Evolutionary conservation across 2,797 vertebrate genomes (phyloP).

Genomic region (Holocentrus rufus): DNA sequence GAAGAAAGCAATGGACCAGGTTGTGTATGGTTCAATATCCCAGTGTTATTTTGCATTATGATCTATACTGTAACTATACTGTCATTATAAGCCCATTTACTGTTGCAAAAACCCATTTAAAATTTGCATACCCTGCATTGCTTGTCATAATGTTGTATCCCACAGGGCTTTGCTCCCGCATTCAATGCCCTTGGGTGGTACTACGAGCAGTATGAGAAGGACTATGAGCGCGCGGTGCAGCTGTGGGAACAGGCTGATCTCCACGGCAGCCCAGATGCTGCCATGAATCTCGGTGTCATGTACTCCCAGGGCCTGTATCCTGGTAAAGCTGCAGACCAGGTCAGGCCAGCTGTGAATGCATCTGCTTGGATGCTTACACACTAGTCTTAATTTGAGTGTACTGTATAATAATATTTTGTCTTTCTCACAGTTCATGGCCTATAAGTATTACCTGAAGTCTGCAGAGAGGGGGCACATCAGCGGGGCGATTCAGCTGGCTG

Average conservation of each 20-base stretch:
- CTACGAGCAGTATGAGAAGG: conserved; percentile 79
- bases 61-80: neutral
- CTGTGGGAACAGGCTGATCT: conserved; percentile 84
- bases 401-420: neutral
- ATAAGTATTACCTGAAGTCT: conserved; percentile 81
- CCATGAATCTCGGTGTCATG: conserved; percentile 84
- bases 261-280: conserved; percentile 78
- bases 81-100: neutral
- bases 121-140: neutral
- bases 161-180: conserved; percentile 81
- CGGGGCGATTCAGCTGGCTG: conserved; percentile 75
- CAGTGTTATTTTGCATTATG: neutral
- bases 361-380: neutral
- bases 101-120: neutral
- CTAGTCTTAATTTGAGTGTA: neutral
- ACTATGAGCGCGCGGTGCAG: conserved; percentile 79
- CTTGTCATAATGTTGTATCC: neutral
- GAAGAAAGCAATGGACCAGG: conserved; percentile 81
- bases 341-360: conserved; percentile 39
- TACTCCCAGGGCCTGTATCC: conserved; percentile 82
- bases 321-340: conserved; percentile 76
- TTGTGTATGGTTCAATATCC: conserved; percentile 44
- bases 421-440: conserved; percentile 77
- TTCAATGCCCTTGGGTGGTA: conserved; percentile 86
- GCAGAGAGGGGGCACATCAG: conserved; percentile 79